Evolutionary conservation across 2,888 invertebrate genomes (phyloP).

Genomic region (Meta bourneti): DNA sequence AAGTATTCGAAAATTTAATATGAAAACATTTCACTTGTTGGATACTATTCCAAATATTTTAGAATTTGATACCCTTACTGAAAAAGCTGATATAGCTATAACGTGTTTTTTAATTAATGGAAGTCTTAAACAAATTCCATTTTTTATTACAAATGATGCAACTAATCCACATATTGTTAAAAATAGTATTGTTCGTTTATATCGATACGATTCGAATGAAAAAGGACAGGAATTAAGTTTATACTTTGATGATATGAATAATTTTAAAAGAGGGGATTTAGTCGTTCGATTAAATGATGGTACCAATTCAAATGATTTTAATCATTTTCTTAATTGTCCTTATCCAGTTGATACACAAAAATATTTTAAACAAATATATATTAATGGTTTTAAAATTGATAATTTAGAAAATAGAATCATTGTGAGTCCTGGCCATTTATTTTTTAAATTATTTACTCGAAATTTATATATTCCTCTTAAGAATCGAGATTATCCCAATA

Average conservation of each 20-base stretch:
- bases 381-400: conserved; percentile 54
- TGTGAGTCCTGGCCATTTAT: conserved; percentile 54
- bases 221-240: conserved; percentile 39
- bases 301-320: not conserved
- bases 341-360: conserved; percentile 31
- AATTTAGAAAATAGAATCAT: conserved; percentile 53
- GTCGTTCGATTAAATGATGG: conserved; percentile 40
- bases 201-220: conserved; percentile 51
- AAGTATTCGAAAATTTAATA: conserved; percentile 34
- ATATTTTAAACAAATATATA: conserved; percentile 34
- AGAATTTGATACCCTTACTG: not conserved
- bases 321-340: conserved; percentile 46
- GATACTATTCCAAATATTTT: conserved; percentile 18
- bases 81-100: conserved; percentile 36
- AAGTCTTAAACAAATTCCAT: conserved; percentile 51
- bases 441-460: conserved; percentile 49
- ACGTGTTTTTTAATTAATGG: conserved; percentile 58
- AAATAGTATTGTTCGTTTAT: conserved; percentile 37
- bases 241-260: conserved; percentile 29
- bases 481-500: conserved; percentile 1
- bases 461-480: conserved; percentile 40
- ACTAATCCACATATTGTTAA: conserved; percentile 45
- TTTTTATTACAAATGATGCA: conserved; percentile 55
- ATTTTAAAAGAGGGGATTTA: conserved; percentile 34
- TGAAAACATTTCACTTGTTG: not conserved